Conservation (phyloP, 1,140 invertebrate genomes). For the Zaprionus africanus region DNA sequence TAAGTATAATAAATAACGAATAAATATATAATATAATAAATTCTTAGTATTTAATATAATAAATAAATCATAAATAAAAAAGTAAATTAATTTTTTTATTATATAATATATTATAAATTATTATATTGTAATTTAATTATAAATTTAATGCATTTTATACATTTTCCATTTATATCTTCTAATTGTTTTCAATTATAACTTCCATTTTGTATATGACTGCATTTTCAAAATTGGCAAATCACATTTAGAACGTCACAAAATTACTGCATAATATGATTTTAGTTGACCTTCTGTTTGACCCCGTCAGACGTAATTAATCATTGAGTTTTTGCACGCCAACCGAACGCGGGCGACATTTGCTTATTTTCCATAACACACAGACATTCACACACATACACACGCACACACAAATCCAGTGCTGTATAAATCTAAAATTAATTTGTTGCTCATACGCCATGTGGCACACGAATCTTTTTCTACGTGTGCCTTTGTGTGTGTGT, state of each 20-base stretch:
- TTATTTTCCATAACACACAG: slow-evolving; percentile 56
- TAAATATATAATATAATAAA: too few relatives aligned
- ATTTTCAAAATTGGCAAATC: background rate
- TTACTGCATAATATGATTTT: slow-evolving; percentile 16
- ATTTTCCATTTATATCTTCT: background rate
- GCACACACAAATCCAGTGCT: slow-evolving; percentile 1
- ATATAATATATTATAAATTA: background rate
- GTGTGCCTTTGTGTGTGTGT: slow-evolving; percentile 4
- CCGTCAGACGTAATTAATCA: slow-evolving; percentile 75
- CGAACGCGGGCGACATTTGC: slow-evolving; percentile 64
- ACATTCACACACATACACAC: slow-evolving; percentile 24
- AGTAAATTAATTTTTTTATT: background rate
- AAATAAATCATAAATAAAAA: background rate
- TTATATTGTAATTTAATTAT: background rate
- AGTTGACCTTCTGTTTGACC: slow-evolving; percentile 22
- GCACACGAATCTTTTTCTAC: slow-evolving; percentile 20
- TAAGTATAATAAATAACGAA: too few relatives aligned
- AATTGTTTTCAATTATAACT: background rate
- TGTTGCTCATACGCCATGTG: slow-evolving; percentile 59
- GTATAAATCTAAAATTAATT: slow-evolving; percentile 80
- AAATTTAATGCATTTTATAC: background rate
- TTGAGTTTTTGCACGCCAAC: slow-evolving; percentile 52
- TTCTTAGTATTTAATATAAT: too few relatives aligned
- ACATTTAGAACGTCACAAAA: background rate
- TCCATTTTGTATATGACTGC: too few relatives aligned